Evolutionary conservation across 1,140 invertebrate genomes (phyloP), one percentile per base, ranked within the genome.

Genomic region (Panulirus ornatus): DNA sequence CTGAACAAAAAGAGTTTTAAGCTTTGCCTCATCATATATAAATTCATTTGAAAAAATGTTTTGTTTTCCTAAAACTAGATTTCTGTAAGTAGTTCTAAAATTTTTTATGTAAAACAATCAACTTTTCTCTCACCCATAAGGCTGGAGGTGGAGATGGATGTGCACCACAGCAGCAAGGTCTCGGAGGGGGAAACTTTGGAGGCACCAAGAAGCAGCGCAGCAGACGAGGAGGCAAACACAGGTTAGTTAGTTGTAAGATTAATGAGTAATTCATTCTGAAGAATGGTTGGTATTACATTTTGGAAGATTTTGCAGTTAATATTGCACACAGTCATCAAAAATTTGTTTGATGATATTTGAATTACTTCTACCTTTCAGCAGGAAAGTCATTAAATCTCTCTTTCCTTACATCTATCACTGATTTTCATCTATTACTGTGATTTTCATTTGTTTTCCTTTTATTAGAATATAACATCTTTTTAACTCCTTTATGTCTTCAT

Each of bases 201-300:
- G 90, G 63, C 36, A 75, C 84, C 16, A 91, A 91, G 58, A 91
- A 91, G 44, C 90, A 91, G 34, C 81, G 90, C 79, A 91, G 79
- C 38, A 63, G 90, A 19, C 47, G 90, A 14, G 90, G 90, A 22
- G 90, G 90, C 54, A 91, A 91, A 66, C 90, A 91, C 85, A 83
- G 90, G 90, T 91, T 51, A 27, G 44, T 36, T 58, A 19, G n/a
- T 27, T 40, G 14, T 8, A n/a, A 38, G 27, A 36, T 81, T n/a
- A 27, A 27, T 11, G 5, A 2, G 9, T 6, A 47, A 1, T 44
- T n/a, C 19, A 27, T 75, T 51, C 5, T n/a, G n/a, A 38, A 66
- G 36, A 63, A 30, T 36, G 51, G 47, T 27, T 47, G 38, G 51
- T 36, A 22, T 83, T n/a, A 51, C 9, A 66, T 36, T 42, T 38